These are phyloP conservation scores for Petaurus breviceps DNA, from an alignment of 2,113 vertebrate genomes.

Conservation along the genomic window DNA sequence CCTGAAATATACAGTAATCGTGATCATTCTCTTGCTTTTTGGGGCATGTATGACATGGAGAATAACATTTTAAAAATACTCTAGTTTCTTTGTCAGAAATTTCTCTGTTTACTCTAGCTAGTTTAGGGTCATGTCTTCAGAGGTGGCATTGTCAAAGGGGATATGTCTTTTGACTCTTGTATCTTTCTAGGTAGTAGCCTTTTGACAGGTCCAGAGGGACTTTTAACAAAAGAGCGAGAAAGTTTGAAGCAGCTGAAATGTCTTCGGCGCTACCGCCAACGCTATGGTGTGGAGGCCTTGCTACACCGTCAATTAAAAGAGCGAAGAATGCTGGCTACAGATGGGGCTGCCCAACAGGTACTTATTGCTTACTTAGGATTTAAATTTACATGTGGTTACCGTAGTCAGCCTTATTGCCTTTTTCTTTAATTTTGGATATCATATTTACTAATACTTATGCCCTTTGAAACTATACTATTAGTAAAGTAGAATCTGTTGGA, in stretches of 20 bases:
- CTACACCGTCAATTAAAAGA: slow-evolving; percentile 95
- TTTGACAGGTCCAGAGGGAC: slow-evolving; percentile 92
- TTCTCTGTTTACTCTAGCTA: slow-evolving; percentile 5
- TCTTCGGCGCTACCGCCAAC: slow-evolving; percentile 93
- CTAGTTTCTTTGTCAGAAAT: background rate
- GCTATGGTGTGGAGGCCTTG: slow-evolving; percentile 95
- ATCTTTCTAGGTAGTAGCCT: slow-evolving; percentile 89
- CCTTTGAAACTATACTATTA: background rate
- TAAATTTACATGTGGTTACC: background rate
- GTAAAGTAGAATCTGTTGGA: background rate
- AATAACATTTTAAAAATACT: slow-evolving; percentile 28
- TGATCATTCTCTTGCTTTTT: slow-evolving; percentile 30
- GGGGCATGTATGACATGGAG: background rate
- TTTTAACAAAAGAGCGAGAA: slow-evolving; percentile 94
- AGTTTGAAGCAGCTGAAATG: slow-evolving; percentile 94
- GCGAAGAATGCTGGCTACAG: slow-evolving; percentile 91
- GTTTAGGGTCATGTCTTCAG: slow-evolving; percentile 4
- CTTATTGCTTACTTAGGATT: background rate
- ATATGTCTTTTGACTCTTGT: background rate
- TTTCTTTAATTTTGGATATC: background rate
- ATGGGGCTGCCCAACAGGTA: slow-evolving; percentile 90
- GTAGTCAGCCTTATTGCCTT: background rate
- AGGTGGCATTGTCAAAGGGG: slow-evolving; percentile 14
- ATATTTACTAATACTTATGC: background rate
- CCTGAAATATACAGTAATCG: slow-evolving; percentile 18